Conservation (phyloP, 2,797 vertebrate species). For the Anolis apletophallus region DNA sequence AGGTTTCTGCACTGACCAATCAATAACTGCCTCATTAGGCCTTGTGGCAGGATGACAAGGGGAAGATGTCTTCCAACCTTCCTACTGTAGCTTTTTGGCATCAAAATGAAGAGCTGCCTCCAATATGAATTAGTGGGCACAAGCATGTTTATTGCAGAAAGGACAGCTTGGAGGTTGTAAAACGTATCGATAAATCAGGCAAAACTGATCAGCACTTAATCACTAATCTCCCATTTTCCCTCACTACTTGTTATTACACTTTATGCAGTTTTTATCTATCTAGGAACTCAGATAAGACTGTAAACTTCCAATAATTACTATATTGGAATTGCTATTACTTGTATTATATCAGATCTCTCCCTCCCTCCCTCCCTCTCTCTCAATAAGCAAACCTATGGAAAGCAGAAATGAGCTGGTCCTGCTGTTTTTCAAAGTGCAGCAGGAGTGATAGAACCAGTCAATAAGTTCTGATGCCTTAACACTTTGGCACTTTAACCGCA, state of each 20-base stretch:
- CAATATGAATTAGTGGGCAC: slow-evolving; percentile 66
- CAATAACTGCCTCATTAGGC: slow-evolving; percentile 64
- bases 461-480: background rate
- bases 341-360: no score
- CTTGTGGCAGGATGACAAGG: slow-evolving; percentile 37
- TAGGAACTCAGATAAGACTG: background rate
- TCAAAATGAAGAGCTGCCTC: slow-evolving; percentile 63
- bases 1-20: slow-evolving; percentile 67
- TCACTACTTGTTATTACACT: slow-evolving; percentile 1
- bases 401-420: background rate
- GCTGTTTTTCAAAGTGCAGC: background rate
- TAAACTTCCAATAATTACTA: background rate
- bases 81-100: slow-evolving; percentile 46
- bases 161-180: slow-evolving; percentile 56
- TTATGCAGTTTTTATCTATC: slow-evolving; percentile 40
- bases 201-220: slow-evolving; percentile 64
- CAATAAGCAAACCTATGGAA: background rate
- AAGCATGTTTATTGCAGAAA: slow-evolving; percentile 68
- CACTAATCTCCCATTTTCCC: slow-evolving; percentile 42
- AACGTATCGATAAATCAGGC: slow-evolving; percentile 60
- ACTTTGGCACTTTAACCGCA: background rate
- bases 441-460: background rate
- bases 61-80: slow-evolving; percentile 42
- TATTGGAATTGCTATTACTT: background rate
- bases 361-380: no score